Base-by-base conservation (phyloP, 2,113 vertebrate species). In the Atherinomorus stipes region DNA sequence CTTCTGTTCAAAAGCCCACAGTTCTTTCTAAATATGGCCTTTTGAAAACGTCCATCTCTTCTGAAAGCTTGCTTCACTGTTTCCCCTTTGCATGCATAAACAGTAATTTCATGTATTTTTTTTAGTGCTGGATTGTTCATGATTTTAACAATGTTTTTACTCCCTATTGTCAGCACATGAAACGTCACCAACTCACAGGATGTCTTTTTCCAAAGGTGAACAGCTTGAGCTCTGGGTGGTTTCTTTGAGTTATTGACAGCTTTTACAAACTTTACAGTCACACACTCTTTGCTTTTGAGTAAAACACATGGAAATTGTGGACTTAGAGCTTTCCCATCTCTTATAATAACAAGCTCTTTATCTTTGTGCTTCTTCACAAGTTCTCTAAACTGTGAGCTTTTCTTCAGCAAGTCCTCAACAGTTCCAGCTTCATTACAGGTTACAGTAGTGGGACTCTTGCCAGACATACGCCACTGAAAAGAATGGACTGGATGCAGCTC, bases 271-370 rank as follows among this genome's bases (percentile, higher is more conserved):
- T 22, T 76, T 0, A 89, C 10, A 49, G 0, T 72, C 15, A 88
- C 10, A 18, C 0, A 0, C 5, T 53, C 37, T 9, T 60, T 31
- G 4, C 31, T 0, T 40, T 73, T 7, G 22, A 85, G 74, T 52
- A 83, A 31, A 11, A 10, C 18, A 60, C 84, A 89, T 0, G 84
- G 84, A 52, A 65, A 84, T 50, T 86, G 76, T 53, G 73, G 26
- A 60, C 50, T 1, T 0, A 86, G 69, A 0, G 40, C 81, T 69
- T 10, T 86, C 2, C 78, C 66, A 13, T 6, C n/a, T 68, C 8
- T 71, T 4, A 70, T 0, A 37, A 89, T 42, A 28, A 89, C 53
- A 59, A 89, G 81, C 34, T 89, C 81, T 59, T 78, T 82, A 22
- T 0, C 4, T 11, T 38, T 5, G 7, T 77, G 58, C 9, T 66